Evolutionary conservation across 2,113 vertebrate species (phyloP).

Genomic region (Elanus axillaris): DNA sequence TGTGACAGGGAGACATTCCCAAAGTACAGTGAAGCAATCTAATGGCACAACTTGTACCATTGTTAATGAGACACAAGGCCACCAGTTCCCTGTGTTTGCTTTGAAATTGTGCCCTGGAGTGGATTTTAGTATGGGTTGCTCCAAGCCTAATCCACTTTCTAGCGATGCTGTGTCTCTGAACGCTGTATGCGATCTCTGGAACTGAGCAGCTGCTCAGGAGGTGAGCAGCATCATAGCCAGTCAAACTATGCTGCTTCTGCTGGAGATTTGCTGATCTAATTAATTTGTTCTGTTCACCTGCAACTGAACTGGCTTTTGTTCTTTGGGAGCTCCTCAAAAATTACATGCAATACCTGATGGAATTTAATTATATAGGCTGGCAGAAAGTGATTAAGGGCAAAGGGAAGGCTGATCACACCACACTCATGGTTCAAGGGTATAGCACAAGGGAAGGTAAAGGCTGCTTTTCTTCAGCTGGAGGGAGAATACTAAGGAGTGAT

Average conservation of each 20-base stretch:
- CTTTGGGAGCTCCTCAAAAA: constrained; percentile 40
- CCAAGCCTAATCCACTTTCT: neutral
- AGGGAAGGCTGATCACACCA: neutral
- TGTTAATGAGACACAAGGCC: neutral
- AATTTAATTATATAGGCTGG: constrained; percentile 45
- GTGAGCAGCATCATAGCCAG: neutral
- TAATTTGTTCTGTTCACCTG: constrained; percentile 22
- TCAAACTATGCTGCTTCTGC: neutral
- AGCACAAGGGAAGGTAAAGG: neutral
- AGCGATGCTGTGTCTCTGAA: neutral
- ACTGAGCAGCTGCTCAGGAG: neutral
- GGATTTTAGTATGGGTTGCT: neutral
- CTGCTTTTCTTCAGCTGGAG: neutral
- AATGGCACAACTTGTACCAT: neutral
- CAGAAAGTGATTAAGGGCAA: constrained; percentile 37
- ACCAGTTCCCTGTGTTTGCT: neutral
- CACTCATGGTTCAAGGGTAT: neutral
- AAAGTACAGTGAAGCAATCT: neutral
- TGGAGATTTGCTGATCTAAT: constrained; percentile 16
- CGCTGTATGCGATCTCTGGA: neutral
- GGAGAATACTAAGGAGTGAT: neutral
- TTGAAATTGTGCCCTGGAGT: neutral
- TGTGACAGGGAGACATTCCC: neutral
- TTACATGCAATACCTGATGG: constrained; percentile 47
- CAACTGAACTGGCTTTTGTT: neutral